Evolutionary conservation across 2,113 vertebrate species (phyloP).

Genomic region (Rhinichthys klamathensis): DNA sequence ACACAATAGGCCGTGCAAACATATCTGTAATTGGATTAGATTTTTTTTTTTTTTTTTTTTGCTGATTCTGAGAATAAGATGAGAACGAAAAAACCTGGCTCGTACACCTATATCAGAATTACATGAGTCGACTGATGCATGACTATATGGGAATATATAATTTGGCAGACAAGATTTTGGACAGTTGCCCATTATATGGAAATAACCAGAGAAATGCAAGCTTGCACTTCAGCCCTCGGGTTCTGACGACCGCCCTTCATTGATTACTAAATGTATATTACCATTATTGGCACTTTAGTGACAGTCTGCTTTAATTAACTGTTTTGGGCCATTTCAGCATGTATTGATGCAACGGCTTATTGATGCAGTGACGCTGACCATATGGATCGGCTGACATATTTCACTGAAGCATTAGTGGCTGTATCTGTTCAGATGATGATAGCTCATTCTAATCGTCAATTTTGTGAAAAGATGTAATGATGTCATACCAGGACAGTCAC

Average conservation of each 20-base stretch:
- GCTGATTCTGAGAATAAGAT: conserved; percentile 41
- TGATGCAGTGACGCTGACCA: conserved; percentile 33
- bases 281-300: conserved; percentile 47
- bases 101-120: conserved; percentile 16
- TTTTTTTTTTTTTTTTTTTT: neutral
- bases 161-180: conserved; percentile 51
- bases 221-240: conserved; percentile 42
- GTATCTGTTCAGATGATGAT: conserved; percentile 47
- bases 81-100: neutral
- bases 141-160: conserved; percentile 35
- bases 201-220: conserved; percentile 49
- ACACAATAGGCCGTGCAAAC: conserved; percentile 17
- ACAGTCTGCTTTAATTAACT: conserved; percentile 52
- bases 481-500: conserved; percentile 50
- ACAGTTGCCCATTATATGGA: conserved; percentile 45
- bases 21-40: conserved; percentile 20
- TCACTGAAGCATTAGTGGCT: conserved; percentile 34
- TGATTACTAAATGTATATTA: conserved; percentile 50
- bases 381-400: conserved; percentile 46
- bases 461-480: conserved; percentile 47
- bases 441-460: conserved; percentile 50
- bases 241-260: conserved; percentile 35
- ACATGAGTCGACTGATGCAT: conserved; percentile 45
- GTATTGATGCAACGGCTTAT: conserved; percentile 32
- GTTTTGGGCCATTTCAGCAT: conserved; percentile 45